Evolutionary conservation across 2,888 invertebrate genomes (phyloP), one percentile per base, ranked within the genome.

Genomic region (Psococerastis gibbosa): DNA sequence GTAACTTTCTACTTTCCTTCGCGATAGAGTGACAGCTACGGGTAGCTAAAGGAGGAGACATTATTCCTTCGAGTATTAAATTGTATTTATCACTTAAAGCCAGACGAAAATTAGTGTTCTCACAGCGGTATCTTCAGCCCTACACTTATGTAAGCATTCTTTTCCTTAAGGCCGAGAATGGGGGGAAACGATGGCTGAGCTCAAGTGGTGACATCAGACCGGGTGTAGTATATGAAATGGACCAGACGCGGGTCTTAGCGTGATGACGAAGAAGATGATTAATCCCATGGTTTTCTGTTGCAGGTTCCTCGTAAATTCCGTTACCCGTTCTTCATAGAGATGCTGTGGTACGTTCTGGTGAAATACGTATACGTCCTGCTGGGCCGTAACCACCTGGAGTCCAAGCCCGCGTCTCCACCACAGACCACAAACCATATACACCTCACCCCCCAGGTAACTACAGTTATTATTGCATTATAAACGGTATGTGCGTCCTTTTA

Each of bases 321-420:
- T 0, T 97, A 95, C 61, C 97, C 97, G 1, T 95, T 94, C 66
- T 97, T 91, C 64, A 89, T 88, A 11, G 95, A 97, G 66, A 92
- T 97, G 81, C 66, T 92, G 47, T 97, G 97, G 94, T 97, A 95
- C 64, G 91, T 94, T 32, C 64, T 95, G 51, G 92, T 91, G 54
- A 74, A 88, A 33, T 95, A 95, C 62, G 87, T 94, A 27, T 75
- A 77, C 52, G 83, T 85, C 45, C 63, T 95, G 43, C 66, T 91
- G 45, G 91, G 91, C 0, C 73, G 79, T 47, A 78, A 79, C 34
- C 88, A 89, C 60, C 66, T 91, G 42, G 69, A 74, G 13, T 32
- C 32, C 15, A 23, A 33, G n/a, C 8, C 18, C 22, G 20, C 13
- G 15, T 11, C 34, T n/a, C n/a, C n/a, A n/a, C n/a, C n/a, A n/a